phyloP scores from a whole-genome alignment of 2,797 vertebrate genomes.

The Coccyzus lansbergi region DNA sequence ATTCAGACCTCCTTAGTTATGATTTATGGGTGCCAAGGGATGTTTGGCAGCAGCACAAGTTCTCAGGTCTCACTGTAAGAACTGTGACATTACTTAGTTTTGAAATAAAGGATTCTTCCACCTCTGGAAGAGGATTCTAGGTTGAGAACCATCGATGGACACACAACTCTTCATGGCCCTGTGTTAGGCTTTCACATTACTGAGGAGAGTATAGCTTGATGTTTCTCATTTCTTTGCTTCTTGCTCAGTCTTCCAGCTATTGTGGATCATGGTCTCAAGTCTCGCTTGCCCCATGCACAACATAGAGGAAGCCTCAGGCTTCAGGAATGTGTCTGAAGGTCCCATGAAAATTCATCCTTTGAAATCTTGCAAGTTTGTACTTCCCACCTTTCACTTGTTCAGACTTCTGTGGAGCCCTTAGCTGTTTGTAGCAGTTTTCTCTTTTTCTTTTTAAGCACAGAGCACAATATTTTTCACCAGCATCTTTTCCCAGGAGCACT shows the following conservation, averaged over 20 bases:
- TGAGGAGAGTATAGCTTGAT: rapidly evolving
- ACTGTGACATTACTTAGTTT: background rate
- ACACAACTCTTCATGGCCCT: background rate
- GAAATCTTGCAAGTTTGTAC: background rate
- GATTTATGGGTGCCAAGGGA: background rate
- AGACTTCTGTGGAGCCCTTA: background rate
- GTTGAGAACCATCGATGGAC: background rate
- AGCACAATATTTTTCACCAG: background rate
- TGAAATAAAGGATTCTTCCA: background rate
- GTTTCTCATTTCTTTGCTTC: background rate
- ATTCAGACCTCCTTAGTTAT: background rate
- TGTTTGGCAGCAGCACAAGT: background rate
- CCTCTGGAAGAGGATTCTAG: background rate
- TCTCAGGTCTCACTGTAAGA: background rate
- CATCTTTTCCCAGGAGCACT: background rate
- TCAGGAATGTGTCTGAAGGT: background rate
- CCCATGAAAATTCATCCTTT: background rate
- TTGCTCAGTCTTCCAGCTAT: background rate
- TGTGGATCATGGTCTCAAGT: background rate
- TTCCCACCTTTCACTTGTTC: background rate
- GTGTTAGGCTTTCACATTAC: background rate
- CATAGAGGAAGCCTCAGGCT: background rate
- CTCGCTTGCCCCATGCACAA: background rate
- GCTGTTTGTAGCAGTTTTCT: background rate
- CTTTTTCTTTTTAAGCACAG: background rate